These are phyloP conservation scores for Drosophila kuntzei DNA, from an alignment of 2,888 invertebrate genomes.

Conservation along the genomic window DNA sequence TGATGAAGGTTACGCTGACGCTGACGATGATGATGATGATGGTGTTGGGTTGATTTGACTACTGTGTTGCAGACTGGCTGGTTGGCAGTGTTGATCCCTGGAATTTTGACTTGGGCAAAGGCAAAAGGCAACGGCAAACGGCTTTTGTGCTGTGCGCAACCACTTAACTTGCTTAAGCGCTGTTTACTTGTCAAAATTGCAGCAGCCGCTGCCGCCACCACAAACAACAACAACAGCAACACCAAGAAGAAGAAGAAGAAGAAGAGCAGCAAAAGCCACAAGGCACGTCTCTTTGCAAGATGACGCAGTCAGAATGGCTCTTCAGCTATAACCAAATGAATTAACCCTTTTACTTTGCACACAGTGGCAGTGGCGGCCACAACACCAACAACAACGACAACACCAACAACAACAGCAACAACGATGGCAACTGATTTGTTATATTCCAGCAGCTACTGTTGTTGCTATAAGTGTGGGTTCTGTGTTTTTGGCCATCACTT, in stretches of 20 bases:
- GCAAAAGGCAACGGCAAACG: conserved; percentile 39
- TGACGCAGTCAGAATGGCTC: conserved; percentile 71
- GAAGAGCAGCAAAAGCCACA: conserved; percentile 44
- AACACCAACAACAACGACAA: conserved; percentile 45
- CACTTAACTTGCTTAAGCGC: conserved; percentile 77
- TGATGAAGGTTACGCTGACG: conserved; percentile 24
- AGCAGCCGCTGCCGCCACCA: conserved; percentile 55
- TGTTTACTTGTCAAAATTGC: conserved; percentile 74
- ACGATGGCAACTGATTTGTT: conserved; percentile 60
- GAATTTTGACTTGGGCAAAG: conserved; percentile 61
- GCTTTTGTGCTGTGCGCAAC: conserved; percentile 64
- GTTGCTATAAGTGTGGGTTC: conserved; percentile 48
- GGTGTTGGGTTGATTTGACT: conserved; percentile 44
- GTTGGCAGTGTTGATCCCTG: conserved; percentile 60
- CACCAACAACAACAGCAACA: conserved; percentile 34
- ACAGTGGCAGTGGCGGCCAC: conserved; percentile 39
- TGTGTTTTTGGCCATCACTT: conserved; percentile 54
- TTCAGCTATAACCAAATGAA: conserved; percentile 71
- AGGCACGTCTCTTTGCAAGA: conserved; percentile 61
- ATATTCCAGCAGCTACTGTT: conserved; percentile 49
- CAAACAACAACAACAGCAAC: conserved; percentile 31
- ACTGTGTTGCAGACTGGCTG: conserved; percentile 54
- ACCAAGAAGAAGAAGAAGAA: conserved; percentile 15
- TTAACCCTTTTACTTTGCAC: conserved; percentile 80
- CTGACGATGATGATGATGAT: conserved; percentile 10